Conservation (phyloP, 2,888 invertebrate genomes). For the Drosophila quinaria region DNA sequence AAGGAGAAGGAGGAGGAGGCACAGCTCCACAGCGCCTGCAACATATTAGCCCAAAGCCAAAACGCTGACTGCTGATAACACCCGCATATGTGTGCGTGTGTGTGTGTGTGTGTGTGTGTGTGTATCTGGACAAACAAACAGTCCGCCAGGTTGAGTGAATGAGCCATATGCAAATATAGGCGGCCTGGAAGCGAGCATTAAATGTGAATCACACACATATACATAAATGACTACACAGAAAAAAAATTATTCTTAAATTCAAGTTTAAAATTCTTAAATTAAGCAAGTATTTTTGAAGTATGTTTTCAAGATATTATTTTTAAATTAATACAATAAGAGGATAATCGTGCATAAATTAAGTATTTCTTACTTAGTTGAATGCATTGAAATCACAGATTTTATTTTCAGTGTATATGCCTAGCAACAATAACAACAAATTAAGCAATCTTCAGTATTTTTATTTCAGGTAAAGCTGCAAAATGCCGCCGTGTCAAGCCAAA, state of each 20-base stretch:
- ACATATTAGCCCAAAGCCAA: constrained; percentile 66
- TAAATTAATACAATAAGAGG: too few species aligned
- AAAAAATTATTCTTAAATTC: too few species aligned
- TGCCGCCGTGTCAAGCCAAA: constrained; percentile 54
- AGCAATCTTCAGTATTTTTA: constrained; percentile 25
- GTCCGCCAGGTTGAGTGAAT: constrained; percentile 74
- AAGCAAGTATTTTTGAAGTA: too few species aligned
- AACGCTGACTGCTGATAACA: constrained; percentile 74
- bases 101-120: constrained; percentile 31
- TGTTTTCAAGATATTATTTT: too few species aligned
- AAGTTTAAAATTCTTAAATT: too few species aligned
- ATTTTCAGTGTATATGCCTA: background rate
- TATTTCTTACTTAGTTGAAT: too few species aligned
- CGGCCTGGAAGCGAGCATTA: constrained; percentile 73
- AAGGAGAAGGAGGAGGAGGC: background rate
- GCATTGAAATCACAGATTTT: too few species aligned
- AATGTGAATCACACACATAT: constrained; percentile 46
- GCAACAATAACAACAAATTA: constrained; percentile 48
- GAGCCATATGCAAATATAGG: constrained; percentile 79
- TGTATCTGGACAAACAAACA: constrained; percentile 79
- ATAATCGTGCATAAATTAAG: too few species aligned
- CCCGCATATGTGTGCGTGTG: constrained; percentile 69
- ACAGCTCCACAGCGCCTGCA: constrained; percentile 36
- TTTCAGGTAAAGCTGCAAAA: constrained; percentile 43
- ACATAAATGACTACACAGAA: constrained; percentile 6